Evolutionary conservation across 1,140 invertebrate genomes (phyloP), one percentile per base, ranked within the genome.

Genomic region (Helicoverpa armigera): DNA sequence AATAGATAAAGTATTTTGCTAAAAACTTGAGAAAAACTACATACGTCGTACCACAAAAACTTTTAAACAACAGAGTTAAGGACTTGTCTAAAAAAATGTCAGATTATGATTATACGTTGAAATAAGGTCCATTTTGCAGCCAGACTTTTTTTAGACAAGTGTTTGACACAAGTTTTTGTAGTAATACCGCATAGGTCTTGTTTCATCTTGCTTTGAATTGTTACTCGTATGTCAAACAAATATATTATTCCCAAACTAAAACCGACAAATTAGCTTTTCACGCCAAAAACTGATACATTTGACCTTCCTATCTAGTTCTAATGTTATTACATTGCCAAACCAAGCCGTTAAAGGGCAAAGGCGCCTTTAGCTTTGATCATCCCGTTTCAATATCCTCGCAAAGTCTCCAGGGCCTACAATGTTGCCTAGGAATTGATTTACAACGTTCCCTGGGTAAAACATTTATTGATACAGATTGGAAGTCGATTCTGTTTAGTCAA

Each of bases 271-370:
- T 31, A n/a, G 14, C 13, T 7, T 43, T 35, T 10, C n/a, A 13
- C n/a, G 2, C 4, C 12, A 16, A 31, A 43, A 65, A 65, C 61
- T 14, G 61, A 65, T 65, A 65, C 61, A n/a, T 65, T n/a, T n/a
- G 13, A 65, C 61, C 61, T 65, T n/a, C 35, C 29, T 9, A 35
- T 16, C 14, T 48, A n/a, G 9, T 48, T 48, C n/a, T 18, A 67
- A 67, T 67, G 63, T 67, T 67, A 67, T 67, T 67, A 67, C n/a
- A 48, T 43, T 3, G 35, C 10, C 35, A 18, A 67, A 16, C 63
- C n/a, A 0, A 67, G 63, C 35, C 63, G 63, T 67, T 18, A 43
- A 12, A 67, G 63, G 35, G n/a, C n/a, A 67, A 67, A 67, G 43
- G 63, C 43, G 16, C 13, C 60, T 13, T n/a, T 63, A 5, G 29